Evolutionary conservation across 2,113 vertebrate genomes (phyloP).

Genomic region (Ictalurus punctatus): DNA sequence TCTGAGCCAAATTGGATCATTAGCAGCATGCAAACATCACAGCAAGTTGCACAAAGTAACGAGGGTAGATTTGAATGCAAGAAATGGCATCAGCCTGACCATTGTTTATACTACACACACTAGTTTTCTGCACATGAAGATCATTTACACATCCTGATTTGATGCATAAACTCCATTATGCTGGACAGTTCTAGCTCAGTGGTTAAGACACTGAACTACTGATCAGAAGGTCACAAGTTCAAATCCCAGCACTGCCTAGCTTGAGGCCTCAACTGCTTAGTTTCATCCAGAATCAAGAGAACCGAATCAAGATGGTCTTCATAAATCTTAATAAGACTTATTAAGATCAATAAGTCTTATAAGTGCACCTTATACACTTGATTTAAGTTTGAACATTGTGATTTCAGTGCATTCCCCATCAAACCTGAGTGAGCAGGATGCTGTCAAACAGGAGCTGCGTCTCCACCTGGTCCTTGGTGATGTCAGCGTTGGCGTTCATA

Average conservation of each 20-base stretch:
- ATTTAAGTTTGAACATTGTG: neutral
- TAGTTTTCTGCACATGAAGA: neutral
- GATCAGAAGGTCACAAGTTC: too few relatives aligned
- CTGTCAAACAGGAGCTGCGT: constrained; percentile 82
- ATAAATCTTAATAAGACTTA: too few relatives aligned
- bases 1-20: neutral
- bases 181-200: neutral
- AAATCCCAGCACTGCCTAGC: too few relatives aligned
- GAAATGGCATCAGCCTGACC: neutral
- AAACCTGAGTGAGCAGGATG: constrained; percentile 84
- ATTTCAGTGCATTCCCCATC: neutral
- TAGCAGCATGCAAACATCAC: neutral
- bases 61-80: neutral
- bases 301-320: neutral
- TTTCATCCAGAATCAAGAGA: neutral
- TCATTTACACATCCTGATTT: neutral
- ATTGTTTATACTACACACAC: neutral
- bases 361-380: neutral
- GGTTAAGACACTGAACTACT: too few relatives aligned
- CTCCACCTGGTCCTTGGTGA: constrained; percentile 86
- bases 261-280: too few relatives aligned
- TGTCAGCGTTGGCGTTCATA: constrained; percentile 85
- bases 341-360: neutral
- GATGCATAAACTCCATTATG: neutral
- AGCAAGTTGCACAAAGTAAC: neutral